Base-by-base conservation (phyloP, 2,797 vertebrate species). In the Salmo trutta region DNA sequence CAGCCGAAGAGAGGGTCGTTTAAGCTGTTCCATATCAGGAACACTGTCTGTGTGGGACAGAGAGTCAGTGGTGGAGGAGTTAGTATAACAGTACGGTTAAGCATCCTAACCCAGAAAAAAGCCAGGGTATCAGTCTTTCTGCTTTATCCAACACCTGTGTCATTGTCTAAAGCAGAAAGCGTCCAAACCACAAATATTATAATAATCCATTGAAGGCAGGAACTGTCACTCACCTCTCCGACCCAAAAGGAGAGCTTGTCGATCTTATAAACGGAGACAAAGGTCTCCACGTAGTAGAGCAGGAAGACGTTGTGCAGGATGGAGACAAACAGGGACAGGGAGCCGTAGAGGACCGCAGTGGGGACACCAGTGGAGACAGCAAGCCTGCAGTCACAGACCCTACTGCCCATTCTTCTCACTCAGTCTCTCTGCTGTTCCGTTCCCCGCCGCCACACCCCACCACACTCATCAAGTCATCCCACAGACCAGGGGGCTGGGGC, bases 1-100 rank as follows among this genome's bases (percentile, higher is more conserved):
- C 98, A 99, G 75, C 98, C 98, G 15, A 99, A 99, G 12, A 99
- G 94, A 81, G 98, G 98, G 85, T 99, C 98, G 5, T 99, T 99
- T 86, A 99, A 88, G 88, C 98, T 99, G 93, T 99, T 99, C 98
- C 98, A 99, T 88, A 99, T 95, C 19, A 99, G 94, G 92, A 99
- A 99, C 77, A 98, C 93, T 0, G 97, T 94, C 98, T 99, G 92
- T 2, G 69, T 80, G 77, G 64, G 27, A 47, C 59, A 77, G 8
- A 77, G 33, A 51, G 24, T 47, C 41, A 47, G 76, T 52, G 62
- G 5, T 72, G 59, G 56, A 27, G 51, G 36, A 71, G 31, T 21
- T 24, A 3, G 41, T 6, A 59, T 8, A 36, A 31, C 27, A 53
- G 33, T 5, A 2, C 8, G 7, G n/a, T 24, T 21, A 62, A n/a